A percentile compares a stretch with the other conserved stretches of the same genome.
phyloP scores from a whole-genome alignment of 2,797 vertebrate species.

The Hoplostethus mediterraneus region DNA sequence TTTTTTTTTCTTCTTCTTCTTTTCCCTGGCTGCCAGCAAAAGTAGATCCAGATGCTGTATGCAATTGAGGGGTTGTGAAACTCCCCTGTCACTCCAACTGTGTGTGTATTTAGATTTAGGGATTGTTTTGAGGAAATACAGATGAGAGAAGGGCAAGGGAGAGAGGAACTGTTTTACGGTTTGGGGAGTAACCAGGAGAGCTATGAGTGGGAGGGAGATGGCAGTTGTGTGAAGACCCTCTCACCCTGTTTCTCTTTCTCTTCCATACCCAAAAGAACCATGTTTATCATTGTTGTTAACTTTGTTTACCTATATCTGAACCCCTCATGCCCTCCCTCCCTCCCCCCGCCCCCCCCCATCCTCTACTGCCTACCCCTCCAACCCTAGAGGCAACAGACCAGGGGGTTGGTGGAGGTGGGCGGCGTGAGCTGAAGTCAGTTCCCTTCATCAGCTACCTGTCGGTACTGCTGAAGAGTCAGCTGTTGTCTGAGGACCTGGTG shows the following conservation, averaged over 20 bases:
- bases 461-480: constrained; percentile 93
- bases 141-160: constrained; percentile 16
- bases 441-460: constrained; percentile 98
- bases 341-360: background rate
- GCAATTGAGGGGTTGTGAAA: constrained; percentile 32
- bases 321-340: background rate
- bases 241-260: background rate
- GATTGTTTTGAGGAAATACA: constrained; percentile 22
- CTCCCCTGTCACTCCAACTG: constrained; percentile 20
- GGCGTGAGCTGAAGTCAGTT: constrained; percentile 94
- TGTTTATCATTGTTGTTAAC: constrained; percentile 1
- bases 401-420: constrained; percentile 77
- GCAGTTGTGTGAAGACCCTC: too few relatives aligned
- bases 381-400: constrained; percentile 93
- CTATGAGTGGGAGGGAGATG: background rate
- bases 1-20: constrained; percentile 28
- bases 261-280: background rate
- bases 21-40: constrained; percentile 43
- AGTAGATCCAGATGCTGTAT: constrained; percentile 65
- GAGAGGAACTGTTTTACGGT: constrained; percentile 10
- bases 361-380: background rate
- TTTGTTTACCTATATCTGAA: constrained; percentile 11
- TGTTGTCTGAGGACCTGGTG: constrained; percentile 94
- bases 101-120: constrained; percentile 18
- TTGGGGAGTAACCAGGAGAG: background rate